Evolutionary conservation across 2,888 invertebrate genomes (phyloP).

Genomic region (Ichneumoninae sp.): DNA sequence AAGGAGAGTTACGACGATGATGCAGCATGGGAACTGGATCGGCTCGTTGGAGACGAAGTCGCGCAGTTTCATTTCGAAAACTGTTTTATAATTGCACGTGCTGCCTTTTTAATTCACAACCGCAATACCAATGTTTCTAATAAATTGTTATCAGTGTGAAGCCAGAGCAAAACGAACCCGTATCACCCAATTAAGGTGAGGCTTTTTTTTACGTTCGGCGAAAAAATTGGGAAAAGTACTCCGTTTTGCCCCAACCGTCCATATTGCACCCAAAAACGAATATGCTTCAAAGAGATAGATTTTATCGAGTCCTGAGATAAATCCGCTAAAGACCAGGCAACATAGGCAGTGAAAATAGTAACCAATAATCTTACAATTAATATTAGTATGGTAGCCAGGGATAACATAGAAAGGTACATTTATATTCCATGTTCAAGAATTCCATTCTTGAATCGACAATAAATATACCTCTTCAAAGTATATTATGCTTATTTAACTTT

Average conservation of each 20-base stretch:
- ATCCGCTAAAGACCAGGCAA: too few relatives aligned
- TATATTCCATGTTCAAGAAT: neutral
- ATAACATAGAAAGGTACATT: neutral
- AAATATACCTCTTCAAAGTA: neutral
- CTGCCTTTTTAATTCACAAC: neutral
- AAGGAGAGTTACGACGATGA: slow-evolving; percentile 47
- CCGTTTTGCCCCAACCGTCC: too few relatives aligned
- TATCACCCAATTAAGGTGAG: neutral
- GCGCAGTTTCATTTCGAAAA: neutral
- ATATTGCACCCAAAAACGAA: too few relatives aligned
- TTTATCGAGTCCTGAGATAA: too few relatives aligned
- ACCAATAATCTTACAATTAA: too few relatives aligned
- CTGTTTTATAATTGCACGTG: neutral
- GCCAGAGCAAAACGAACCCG: neutral
- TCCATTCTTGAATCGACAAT: neutral
- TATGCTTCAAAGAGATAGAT: too few relatives aligned
- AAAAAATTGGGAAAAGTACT: too few relatives aligned
- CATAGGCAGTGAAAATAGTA: too few relatives aligned
- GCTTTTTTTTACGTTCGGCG: neutral
- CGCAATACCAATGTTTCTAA: neutral
- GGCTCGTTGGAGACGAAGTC: neutral
- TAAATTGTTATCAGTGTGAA: neutral
- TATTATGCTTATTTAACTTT: neutral
- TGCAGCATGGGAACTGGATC: slow-evolving; percentile 59
- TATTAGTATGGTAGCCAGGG: too few relatives aligned